Evolutionary conservation across 2,797 vertebrate species (phyloP), one percentile per base, ranked within the genome.

Genomic region (Sebastes dallii): DNA sequence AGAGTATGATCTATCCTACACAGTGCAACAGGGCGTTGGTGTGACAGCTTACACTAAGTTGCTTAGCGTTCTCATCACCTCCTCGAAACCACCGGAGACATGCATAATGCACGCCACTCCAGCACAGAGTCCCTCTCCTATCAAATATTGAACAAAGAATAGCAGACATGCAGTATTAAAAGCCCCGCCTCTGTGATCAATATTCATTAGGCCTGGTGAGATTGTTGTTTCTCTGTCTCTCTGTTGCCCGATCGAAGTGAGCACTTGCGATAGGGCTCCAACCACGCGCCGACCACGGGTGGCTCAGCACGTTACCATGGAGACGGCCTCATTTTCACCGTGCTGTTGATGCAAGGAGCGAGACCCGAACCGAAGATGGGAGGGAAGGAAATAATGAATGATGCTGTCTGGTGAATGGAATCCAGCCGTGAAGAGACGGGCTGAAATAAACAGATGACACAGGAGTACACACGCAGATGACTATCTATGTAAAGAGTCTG

Each of bases 261-360:
- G 69, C 90, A 56, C 70, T 83, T 14, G 78, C 69, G 54, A 85
- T 88, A 70, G 76, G 79, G 84, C 82, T 92, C 82, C 84, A 90
- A 92, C 90, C 88, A 87, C 82, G 56, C 82, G 64, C 70, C 80
- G 52, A 86, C 92, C 90, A 84, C 32, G 90, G 93, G 89, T 86
- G 87, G 92, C 91, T 93, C 91, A 14, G 68, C 80, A 72, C 4
- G 94, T 95, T 94, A 84, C 94, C 93, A 95, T 94, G 92, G 94
- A 86, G 87, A 95, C 91, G 93, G 92, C 94, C 94, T 94, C 92
- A 93, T 94, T 94, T 93, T 91, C 75, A 86, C 82, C 36, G 56
- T 75, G 82, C 88, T 86, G 88, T 89, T 85, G 91, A 89, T 90
- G 89, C 82, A 75, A 84, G 85, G 85, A 80, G 81, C 36, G 55